These are phyloP conservation scores for Nesoenas mayeri DNA, from an alignment of 2,113 vertebrate species.

Conservation along the genomic window DNA sequence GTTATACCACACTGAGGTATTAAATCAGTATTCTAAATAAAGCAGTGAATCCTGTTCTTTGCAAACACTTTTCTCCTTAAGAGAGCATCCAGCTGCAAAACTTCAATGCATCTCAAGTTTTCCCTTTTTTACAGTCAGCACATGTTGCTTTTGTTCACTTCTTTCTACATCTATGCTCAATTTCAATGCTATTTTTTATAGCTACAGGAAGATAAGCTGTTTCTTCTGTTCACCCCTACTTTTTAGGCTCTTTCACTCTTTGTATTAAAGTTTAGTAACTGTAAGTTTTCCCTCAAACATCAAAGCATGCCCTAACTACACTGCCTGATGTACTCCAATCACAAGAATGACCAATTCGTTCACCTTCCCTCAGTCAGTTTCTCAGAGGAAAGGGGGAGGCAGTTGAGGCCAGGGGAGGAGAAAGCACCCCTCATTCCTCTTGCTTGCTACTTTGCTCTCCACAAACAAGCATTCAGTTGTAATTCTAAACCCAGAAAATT, in stretches of 20 bases:
- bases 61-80: neutral
- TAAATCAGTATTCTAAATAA: neutral
- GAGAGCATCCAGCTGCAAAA: neutral
- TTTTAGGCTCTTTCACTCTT: neutral
- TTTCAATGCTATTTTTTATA: neutral
- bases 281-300: neutral
- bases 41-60: neutral
- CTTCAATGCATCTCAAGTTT: neutral
- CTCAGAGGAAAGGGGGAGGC: constrained; percentile 1
- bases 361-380: neutral
- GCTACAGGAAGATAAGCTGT: neutral
- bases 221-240: neutral
- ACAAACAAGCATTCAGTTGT: neutral
- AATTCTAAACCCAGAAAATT: constrained; percentile 6
- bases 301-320: neutral
- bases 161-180: neutral
- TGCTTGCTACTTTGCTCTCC: neutral
- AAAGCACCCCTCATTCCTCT: neutral
- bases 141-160: neutral
- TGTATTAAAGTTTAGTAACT: neutral
- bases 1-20: neutral
- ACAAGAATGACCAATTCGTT: neutral
- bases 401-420: neutral
- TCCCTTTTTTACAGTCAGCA: neutral
- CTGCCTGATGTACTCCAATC: neutral